phyloP scores from a whole-genome alignment of 1,140 invertebrate species.

The Drosophila saltans region DNA sequence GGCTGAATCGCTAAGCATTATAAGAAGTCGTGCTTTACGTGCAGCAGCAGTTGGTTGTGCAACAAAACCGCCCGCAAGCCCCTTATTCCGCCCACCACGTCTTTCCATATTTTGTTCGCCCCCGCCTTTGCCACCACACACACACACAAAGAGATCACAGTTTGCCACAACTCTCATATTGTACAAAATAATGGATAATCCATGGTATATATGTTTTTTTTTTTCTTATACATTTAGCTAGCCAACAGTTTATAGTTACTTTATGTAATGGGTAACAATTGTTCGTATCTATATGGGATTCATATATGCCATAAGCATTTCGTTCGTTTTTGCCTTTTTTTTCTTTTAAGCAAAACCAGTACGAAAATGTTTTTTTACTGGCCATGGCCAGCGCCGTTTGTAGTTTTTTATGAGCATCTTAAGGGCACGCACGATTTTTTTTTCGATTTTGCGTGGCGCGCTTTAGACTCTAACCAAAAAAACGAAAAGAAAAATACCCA shows the following conservation, averaged over 20 bases:
- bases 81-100: neutral
- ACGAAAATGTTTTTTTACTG: conserved; percentile 64
- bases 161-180: neutral
- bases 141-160: conserved; percentile 4
- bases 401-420: conserved; percentile 78
- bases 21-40: conserved; percentile 80
- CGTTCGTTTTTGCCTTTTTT: conserved; percentile 30
- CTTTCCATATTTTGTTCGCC: neutral
- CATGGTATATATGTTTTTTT: neutral
- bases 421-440: conserved; percentile 80
- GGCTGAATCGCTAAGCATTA: conserved; percentile 75
- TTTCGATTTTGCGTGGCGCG: conserved; percentile 79
- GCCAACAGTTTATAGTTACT: no score
- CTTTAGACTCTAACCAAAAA: conserved; percentile 37
- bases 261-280: neutral
- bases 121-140: conserved; percentile 1
- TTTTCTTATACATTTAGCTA: no score
- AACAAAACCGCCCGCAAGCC: conserved; percentile 2
- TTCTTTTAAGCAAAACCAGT: conserved; percentile 51
- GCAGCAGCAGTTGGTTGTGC: conserved; percentile 62
- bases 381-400: conserved; percentile 50
- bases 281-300: neutral
- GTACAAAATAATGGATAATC: neutral
- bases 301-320: conserved; percentile 14
- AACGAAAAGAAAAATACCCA: no score